phyloP scores from a whole-genome alignment of 2,113 vertebrate genomes.

The Forbesichthys agassizii region DNA sequence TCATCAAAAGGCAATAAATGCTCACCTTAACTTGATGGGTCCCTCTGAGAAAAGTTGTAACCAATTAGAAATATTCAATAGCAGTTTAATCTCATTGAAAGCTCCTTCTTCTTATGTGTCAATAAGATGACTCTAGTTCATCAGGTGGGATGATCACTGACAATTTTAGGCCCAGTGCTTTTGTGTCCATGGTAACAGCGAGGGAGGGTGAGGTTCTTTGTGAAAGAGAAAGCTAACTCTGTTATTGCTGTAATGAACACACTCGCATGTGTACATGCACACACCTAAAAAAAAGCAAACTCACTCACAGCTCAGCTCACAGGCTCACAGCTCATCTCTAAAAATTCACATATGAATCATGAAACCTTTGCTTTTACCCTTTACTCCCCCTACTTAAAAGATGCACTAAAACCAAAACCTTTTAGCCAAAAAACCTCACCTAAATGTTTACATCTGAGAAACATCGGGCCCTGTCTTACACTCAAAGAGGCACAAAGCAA shows the following conservation, averaged over 20 bases:
- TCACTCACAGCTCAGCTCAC: background rate
- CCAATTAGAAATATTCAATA: constrained; percentile 38
- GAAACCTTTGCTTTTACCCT: too few relatives aligned
- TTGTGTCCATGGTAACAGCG: constrained; percentile 77
- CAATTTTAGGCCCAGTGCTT: constrained; percentile 60
- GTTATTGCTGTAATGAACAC: background rate
- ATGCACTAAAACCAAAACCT: too few relatives aligned
- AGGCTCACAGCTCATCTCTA: background rate
- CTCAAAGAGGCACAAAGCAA: too few relatives aligned
- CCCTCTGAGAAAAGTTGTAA: constrained; percentile 13
- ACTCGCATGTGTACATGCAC: background rate
- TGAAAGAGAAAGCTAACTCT: constrained; percentile 18
- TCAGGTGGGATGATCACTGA: constrained; percentile 49
- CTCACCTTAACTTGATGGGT: constrained; percentile 15
- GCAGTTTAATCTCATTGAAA: constrained; percentile 27
- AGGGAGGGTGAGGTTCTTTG: constrained; percentile 62
- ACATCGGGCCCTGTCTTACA: too few relatives aligned
- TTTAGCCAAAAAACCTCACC: too few relatives aligned
- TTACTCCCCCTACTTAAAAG: too few relatives aligned
- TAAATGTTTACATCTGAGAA: too few relatives aligned
- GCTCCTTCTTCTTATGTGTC: constrained; percentile 44
- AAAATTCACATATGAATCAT: background rate
- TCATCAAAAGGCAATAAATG: constrained; percentile 23
- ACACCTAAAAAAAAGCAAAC: constrained; percentile 13
- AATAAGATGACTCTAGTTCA: constrained; percentile 35